Conservation (phyloP, 2,888 invertebrate genomes). For the Drosophila nigricruria region DNA sequence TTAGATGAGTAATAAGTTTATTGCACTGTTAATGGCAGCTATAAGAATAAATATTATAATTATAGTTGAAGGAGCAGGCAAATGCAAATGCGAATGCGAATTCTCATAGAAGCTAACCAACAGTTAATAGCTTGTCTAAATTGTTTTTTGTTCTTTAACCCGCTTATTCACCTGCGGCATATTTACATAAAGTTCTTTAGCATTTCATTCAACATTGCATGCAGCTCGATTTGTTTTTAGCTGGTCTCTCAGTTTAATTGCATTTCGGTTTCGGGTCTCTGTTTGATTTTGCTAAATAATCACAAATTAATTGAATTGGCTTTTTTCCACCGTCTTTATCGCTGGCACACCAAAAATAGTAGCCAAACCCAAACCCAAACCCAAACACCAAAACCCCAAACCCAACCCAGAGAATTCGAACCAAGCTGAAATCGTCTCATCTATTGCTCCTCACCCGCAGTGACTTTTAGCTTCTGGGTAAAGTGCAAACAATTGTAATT, state of each 20-base stretch:
- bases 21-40: constrained; percentile 25
- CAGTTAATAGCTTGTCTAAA: neutral
- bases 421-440: constrained; percentile 11
- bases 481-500: constrained; percentile 68
- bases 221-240: constrained; percentile 4
- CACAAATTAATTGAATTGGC: constrained; percentile 50
- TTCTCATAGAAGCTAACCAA: neutral
- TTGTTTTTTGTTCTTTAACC: neutral
- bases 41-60: constrained; percentile 8
- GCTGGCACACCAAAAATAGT: neutral
- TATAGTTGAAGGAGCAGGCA: neutral
- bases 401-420: neutral
- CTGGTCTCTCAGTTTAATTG: constrained; percentile 33
- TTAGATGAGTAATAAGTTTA: constrained; percentile 34
- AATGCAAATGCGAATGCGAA: neutral
- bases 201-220: constrained; percentile 15
- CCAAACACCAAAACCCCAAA: neutral
- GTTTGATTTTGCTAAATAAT: constrained; percentile 55
- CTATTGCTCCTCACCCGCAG: neutral
- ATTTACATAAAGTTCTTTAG: neutral
- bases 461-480: constrained; percentile 34
- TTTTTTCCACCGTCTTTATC: constrained; percentile 12
- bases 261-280: constrained; percentile 31
- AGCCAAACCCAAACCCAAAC: constrained; percentile 1
- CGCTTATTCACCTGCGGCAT: constrained; percentile 6